Base-by-base conservation (phyloP, 2,797 vertebrate species). In the Taenioides sp. region DNA sequence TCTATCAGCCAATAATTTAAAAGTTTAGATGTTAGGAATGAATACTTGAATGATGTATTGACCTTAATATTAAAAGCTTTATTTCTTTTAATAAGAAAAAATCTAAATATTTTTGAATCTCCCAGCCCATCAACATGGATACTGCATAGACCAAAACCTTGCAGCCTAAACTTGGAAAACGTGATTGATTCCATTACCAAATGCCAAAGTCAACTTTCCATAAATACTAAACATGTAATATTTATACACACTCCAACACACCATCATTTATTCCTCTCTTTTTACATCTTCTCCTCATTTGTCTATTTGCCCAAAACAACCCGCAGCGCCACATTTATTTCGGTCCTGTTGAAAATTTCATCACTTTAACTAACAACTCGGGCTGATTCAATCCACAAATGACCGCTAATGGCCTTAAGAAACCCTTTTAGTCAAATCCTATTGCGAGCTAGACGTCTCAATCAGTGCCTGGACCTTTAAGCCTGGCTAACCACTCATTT, bases 401-500 rank as follows among this genome's bases (percentile, higher is more conserved):
- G 64, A 72, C 75, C 57, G 50, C 28, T 65, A 54, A 37, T 1
- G 11, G 67, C 61, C 12, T 52, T 12, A 4, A 76, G 71, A 81
- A 60, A 16, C 0, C 69, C 25, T 1, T 67, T 60, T 49, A 69
- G 74, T 81, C 76, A 77, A 71, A 72, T 71, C 69, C 69, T 40
- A 49, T 76, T 73, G 67, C 34, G 43, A 75, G 66, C 50, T 59
- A 72, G 75, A 77, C 22, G 5, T 72, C 67, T 80, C 25, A 75
- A 63, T 60, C 7, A 3, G 54, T 34, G 60, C 75, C 28, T 11
- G 78, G 70, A 65, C 78, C 70, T 67, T 74, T 73, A 59, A 54
- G 37, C 43, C 73, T 50, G 63, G 66, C 71, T 50, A 70, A 76
- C 61, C 2, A 20, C 74, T 58, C 74, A 57, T 73, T 76, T 73